Evolutionary conservation across 2,888 invertebrate species (phyloP).

Genomic region (Achlya flavicornis): DNA sequence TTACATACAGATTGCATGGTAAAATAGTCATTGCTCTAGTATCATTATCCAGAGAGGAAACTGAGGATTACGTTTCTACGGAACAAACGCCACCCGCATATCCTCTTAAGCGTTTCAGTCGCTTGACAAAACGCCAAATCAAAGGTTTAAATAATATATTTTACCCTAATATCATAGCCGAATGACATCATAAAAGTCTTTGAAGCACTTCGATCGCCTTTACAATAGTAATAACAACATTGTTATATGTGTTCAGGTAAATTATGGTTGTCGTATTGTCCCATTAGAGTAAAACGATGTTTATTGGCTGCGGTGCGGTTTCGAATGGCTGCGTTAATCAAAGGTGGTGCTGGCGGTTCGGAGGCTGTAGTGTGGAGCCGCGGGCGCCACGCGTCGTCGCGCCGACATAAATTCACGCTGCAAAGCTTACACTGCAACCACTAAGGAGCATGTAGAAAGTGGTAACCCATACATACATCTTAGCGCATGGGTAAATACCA

Average conservation of each 20-base stretch:
- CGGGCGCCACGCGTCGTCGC: slow-evolving; percentile 29
- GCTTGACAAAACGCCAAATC: too few species aligned
- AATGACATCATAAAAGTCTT: not conserved
- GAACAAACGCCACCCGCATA: too few species aligned
- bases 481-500: not conserved
- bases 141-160: too few species aligned
- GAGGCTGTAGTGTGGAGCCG: slow-evolving; percentile 20
- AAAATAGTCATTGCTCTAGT: too few species aligned
- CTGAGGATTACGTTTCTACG: too few species aligned
- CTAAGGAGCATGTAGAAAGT: slow-evolving; percentile 1
- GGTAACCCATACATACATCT: not conserved
- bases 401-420: slow-evolving; percentile 36
- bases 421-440: slow-evolving; percentile 15
- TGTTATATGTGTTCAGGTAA: not conserved
- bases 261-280: slow-evolving; percentile 1
- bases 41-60: too few species aligned
- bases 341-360: slow-evolving; percentile 17
- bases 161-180: too few species aligned
- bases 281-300: slow-evolving; percentile 17
- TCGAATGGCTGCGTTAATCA: slow-evolving; percentile 28
- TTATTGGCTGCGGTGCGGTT: slow-evolving; percentile 24
- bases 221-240: not conserved
- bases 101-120: too few species aligned
- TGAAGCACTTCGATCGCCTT: not conserved
- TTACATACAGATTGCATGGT: too few species aligned